Conservation (phyloP, 2,888 invertebrate genomes). For the Peribatodes rhomboidaria region DNA sequence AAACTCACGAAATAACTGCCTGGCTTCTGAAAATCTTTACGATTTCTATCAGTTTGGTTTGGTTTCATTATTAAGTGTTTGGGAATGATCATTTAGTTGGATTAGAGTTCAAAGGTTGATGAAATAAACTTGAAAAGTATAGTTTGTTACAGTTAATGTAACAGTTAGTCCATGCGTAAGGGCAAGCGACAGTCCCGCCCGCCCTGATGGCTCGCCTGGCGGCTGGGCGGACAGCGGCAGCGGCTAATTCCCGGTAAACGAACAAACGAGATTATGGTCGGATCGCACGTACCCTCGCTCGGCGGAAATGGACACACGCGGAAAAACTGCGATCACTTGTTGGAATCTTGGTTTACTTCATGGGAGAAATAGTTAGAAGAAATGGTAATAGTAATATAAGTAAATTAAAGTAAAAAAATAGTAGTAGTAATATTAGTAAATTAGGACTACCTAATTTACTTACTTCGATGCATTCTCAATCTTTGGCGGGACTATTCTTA, state of each 20-base stretch:
- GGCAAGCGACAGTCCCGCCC: constrained; percentile 4
- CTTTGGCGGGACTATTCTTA: too few relatives aligned
- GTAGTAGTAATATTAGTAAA: too few relatives aligned
- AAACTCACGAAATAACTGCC: too few relatives aligned
- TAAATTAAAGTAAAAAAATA: too few relatives aligned
- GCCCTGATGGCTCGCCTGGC: background rate
- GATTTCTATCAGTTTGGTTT: too few relatives aligned
- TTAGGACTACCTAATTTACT: too few relatives aligned
- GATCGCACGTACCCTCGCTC: constrained; percentile 27
- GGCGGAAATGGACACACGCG: constrained; percentile 13
- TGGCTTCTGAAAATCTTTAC: too few relatives aligned
- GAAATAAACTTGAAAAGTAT: background rate
- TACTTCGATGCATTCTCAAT: too few relatives aligned
- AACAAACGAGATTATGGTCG: constrained; percentile 69
- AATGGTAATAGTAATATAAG: too few relatives aligned
- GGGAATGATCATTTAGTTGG: too few relatives aligned
- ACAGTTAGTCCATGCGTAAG: background rate
- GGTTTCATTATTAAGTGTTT: too few relatives aligned
- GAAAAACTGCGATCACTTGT: constrained; percentile 14
- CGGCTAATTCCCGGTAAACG: constrained; percentile 74
- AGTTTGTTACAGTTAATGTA: background rate
- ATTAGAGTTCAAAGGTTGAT: background rate
- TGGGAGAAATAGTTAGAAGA: background rate
- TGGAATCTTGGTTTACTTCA: constrained; percentile 2
- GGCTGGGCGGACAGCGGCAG: constrained; percentile 47